Conservation (phyloP, 2,888 invertebrate genomes). For the Lingula anatina region DNA sequence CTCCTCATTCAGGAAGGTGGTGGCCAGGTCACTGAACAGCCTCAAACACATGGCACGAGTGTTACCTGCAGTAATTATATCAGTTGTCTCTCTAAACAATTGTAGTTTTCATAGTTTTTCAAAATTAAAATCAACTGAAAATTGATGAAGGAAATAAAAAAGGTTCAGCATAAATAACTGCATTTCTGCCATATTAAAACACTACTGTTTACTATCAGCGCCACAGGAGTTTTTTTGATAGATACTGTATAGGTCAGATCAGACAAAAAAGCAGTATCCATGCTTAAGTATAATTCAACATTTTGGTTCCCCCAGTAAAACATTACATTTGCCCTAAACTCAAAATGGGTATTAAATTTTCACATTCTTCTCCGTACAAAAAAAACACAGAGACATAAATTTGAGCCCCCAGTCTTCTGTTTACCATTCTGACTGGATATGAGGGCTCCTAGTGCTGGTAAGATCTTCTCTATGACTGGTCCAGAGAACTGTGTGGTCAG, state of each 20-base stretch:
- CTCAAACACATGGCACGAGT: slow-evolving; percentile 36
- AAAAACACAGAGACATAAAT: no score
- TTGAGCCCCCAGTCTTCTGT: no score
- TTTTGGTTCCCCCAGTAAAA: no score
- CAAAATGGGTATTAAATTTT: no score
- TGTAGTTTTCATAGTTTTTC: neutral
- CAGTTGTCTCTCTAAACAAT: neutral
- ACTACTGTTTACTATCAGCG: neutral
- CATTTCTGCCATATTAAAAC: no score
- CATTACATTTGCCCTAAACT: no score
- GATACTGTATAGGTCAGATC: no score
- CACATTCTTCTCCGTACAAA: no score
- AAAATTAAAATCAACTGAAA: neutral
- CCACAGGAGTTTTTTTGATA: neutral
- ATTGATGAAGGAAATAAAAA: no score
- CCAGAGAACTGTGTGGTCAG: slow-evolving; percentile 35
- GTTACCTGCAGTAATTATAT: slow-evolving; percentile 36
- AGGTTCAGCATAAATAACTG: no score
- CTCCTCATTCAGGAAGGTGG: slow-evolving; percentile 37
- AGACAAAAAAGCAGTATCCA: no score
- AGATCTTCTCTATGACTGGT: slow-evolving; percentile 36
- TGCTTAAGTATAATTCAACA: no score
- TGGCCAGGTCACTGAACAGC: slow-evolving; percentile 44
- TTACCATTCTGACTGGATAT: slow-evolving; percentile 41
- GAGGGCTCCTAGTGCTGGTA: slow-evolving; percentile 41